phyloP scores from a whole-genome alignment of 2,888 invertebrate genomes.

The Papilio demoleus region DNA sequence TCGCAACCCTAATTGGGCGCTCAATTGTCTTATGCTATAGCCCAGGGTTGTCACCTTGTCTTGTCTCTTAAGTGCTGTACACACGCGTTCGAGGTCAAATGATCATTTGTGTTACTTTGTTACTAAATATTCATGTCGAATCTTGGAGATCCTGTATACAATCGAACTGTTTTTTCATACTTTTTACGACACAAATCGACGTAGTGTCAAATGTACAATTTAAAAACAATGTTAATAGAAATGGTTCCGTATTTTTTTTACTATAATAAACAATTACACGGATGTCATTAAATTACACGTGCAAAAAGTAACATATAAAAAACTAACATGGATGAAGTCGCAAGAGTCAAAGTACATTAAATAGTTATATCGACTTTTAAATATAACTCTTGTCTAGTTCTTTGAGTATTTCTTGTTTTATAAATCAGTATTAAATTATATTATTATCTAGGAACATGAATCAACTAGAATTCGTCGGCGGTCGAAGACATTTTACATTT shows the following conservation, averaged over 20 bases:
- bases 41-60: constrained; percentile 32
- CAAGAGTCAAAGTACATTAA: not conserved
- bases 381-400: not conserved
- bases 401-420: constrained; percentile 10
- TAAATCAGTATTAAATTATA: constrained; percentile 9
- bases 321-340: not conserved
- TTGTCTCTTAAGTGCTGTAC: constrained; percentile 5
- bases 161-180: no score
- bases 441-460: constrained; percentile 14
- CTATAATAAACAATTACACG: constrained; percentile 4
- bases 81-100: constrained; percentile 10
- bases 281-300: not conserved
- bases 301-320: not conserved
- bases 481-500: constrained; percentile 30
- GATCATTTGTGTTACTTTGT: not conserved
- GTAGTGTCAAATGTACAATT: no score
- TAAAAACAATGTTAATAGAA: not conserved
- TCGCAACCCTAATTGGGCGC: constrained; percentile 58
- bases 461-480: constrained; percentile 11
- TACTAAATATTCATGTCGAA: not conserved
- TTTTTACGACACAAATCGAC: no score
- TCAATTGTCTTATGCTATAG: constrained; percentile 35
- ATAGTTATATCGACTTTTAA: not conserved
- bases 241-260: not conserved
- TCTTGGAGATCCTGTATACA: no score